These are phyloP conservation scores for Cydia fagiglandana DNA, from an alignment of 1,140 invertebrate species.

Conservation along the genomic window DNA sequence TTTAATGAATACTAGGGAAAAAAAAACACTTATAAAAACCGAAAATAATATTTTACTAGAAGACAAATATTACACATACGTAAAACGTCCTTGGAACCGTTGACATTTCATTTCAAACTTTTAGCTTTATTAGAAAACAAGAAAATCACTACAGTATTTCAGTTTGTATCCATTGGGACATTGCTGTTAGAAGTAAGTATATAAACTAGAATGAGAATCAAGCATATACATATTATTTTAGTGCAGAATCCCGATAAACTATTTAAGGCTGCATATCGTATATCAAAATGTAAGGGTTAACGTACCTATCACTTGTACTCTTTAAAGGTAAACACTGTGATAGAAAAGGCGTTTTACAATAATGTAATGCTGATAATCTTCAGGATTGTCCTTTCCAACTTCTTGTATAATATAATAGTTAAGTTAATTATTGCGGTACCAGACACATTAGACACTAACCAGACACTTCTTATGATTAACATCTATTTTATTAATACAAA, in stretches of 20 bases:
- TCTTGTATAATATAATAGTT: slow-evolving; percentile 18
- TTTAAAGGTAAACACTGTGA: slow-evolving; percentile 41
- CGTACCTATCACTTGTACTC: slow-evolving; percentile 42
- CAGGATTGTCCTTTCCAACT: slow-evolving; percentile 5
- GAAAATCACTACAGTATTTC: slow-evolving; percentile 50
- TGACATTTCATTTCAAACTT: slow-evolving; percentile 49
- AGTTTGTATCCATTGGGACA: slow-evolving; percentile 52
- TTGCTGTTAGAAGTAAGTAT: slow-evolving; percentile 24
- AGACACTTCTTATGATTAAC: slow-evolving; percentile 29
- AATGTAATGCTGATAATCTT: slow-evolving; percentile 1
- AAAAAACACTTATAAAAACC: slow-evolving; percentile 64
- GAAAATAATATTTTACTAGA: slow-evolving; percentile 77
- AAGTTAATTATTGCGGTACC: slow-evolving; percentile 21
- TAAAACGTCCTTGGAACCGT: slow-evolving; percentile 54
- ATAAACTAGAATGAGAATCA: slow-evolving; percentile 27
- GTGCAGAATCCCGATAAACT: slow-evolving; percentile 40
- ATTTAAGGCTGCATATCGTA: not conserved
- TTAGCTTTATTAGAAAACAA: slow-evolving; percentile 54
- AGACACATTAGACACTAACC: slow-evolving; percentile 23
- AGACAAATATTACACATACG: slow-evolving; percentile 69
- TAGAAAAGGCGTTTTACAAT: slow-evolving; percentile 27
- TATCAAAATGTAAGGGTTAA: not conserved
- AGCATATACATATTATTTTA: slow-evolving; percentile 39
- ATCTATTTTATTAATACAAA: slow-evolving; percentile 21
- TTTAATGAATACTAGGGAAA: not conserved